These are phyloP conservation scores for Phataginus tricuspis DNA, from an alignment of 2,797 vertebrate species.

Conservation along the genomic window DNA sequence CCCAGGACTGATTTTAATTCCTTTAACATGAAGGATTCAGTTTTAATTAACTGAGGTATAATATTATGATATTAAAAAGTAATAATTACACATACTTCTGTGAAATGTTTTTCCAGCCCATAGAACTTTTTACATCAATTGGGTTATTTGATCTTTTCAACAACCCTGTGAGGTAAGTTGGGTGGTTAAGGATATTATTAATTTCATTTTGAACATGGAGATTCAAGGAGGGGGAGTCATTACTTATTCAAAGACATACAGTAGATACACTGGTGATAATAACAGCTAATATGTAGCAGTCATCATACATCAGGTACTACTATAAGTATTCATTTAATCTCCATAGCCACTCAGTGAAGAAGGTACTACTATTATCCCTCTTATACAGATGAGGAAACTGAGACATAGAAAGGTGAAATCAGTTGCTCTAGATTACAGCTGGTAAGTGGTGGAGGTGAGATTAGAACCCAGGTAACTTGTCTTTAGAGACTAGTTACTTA, in stretches of 20 bases:
- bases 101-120: conserved; percentile 24
- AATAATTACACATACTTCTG: not conserved
- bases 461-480: not conserved
- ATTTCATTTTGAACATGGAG: conserved; percentile 53
- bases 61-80: conserved; percentile 38
- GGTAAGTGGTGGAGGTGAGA: not conserved
- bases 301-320: not conserved
- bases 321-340: conserved; percentile 39
- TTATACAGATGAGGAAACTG: not conserved
- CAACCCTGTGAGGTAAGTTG: conserved; percentile 11
- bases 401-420: not conserved
- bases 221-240: conserved; percentile 18
- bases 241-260: conserved; percentile 11
- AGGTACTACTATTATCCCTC: not conserved
- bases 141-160: conserved; percentile 61
- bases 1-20: not conserved
- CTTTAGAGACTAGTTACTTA: not conserved
- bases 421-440: not conserved
- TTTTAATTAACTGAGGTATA: conserved; percentile 50
- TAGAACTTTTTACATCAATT: conserved; percentile 47
- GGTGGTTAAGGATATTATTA: conserved; percentile 49
- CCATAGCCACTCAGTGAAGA: not conserved
- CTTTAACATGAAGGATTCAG: not conserved
- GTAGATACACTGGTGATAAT: not conserved
- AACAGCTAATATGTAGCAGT: not conserved